Evolutionary conservation across 2,797 vertebrate species (phyloP), one percentile per base, ranked within the genome.

Genomic region (Pyrocephalus nanus): DNA sequence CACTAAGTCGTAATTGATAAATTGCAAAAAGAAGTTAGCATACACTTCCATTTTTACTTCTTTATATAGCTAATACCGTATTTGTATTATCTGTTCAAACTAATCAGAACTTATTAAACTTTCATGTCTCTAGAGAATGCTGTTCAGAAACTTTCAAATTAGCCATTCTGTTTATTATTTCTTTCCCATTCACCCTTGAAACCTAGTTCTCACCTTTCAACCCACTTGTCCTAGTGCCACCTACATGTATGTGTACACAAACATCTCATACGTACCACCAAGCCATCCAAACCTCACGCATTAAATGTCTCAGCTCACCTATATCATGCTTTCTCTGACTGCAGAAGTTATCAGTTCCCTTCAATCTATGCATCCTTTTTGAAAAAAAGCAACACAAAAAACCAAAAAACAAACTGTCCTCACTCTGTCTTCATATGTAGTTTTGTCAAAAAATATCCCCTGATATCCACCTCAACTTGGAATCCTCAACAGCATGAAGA

Each of bases 141-240:
- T 79, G 30, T 54, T 90, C 73, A 84, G 95, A 94, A 92, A 61
- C 50, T 88, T 95, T 82, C 55, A 71, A 92, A 55, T 92, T 82
- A 84, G 32, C 38, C 29, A 60, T 92, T 84, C 66, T 91, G 66
- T 86, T 95, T 91, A 82, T 80, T 92, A 84, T 76, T 92, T 91
- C 66, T 84, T 90, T 79, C 90, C 71, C 13, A 21, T 55, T 93
- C 53, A 74, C 32, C 32, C 26, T 8, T 15, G 32, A 71, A 79
- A 90, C 67, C 62, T 50, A 64, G 51, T 75, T 90, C 43, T 94
- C 57, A 71, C 67, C 60, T 92, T 93, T 70, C 36, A 25, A 70
- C 55, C 55, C 30, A 66, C 50, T 76, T 86, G 58, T 79, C 55
- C 51, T 65, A 70, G n/a, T 78, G 45, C n/a, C 23, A 82, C 61